Conservation (phyloP, 2,113 vertebrate genomes). For the Chaetops frenatus region DNA sequence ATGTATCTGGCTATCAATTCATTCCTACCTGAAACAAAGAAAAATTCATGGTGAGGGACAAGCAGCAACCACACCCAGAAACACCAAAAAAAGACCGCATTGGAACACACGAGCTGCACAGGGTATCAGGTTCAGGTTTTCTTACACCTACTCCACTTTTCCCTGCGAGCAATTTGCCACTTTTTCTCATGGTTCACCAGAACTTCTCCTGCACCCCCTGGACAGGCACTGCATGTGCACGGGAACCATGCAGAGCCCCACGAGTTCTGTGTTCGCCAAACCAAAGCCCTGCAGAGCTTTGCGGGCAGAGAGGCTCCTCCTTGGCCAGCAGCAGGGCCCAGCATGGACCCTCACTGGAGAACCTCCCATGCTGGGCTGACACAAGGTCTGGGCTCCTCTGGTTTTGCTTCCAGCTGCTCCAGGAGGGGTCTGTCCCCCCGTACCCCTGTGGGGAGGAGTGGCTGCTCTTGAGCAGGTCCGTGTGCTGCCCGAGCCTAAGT, state of each 20-base stretch:
- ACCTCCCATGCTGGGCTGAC: not conserved
- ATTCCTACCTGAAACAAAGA: slow-evolving; percentile 91
- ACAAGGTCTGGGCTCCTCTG: not conserved
- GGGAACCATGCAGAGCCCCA: not conserved
- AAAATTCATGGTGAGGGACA: slow-evolving; percentile 56
- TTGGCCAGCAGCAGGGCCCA: not conserved
- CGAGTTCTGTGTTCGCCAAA: not conserved
- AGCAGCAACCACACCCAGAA: not conserved
- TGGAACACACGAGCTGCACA: not conserved
- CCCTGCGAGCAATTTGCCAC: not conserved
- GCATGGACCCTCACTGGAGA: not conserved
- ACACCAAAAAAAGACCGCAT: not conserved
- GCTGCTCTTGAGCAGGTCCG: fast-evolving
- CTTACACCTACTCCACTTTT: not conserved
- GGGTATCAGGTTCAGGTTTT: not conserved
- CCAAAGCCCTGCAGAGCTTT: not conserved
- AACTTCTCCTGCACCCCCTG: not conserved
- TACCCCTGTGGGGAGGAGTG: not conserved
- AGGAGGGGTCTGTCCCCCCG: not conserved
- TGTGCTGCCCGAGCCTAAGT: not conserved
- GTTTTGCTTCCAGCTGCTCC: not conserved
- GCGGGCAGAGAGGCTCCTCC: not conserved
- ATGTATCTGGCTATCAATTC: slow-evolving; percentile 99
- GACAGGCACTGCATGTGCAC: not conserved
- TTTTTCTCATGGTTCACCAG: not conserved